Conservation (phyloP, 2,113 vertebrate genomes). For the Copsychus sechellarum region DNA sequence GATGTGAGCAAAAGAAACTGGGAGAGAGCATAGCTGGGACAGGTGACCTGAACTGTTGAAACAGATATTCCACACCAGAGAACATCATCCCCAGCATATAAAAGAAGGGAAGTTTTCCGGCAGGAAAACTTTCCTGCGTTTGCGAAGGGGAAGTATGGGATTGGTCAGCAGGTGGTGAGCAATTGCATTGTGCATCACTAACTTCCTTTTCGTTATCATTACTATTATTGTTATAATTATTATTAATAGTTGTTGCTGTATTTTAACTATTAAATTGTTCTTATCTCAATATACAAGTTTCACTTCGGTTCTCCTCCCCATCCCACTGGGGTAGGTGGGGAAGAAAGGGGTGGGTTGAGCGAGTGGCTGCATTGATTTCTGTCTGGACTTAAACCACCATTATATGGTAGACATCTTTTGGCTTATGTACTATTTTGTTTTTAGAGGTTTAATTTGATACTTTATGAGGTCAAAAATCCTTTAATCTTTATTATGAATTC, state of each 20-base stretch:
- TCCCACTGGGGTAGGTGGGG: not conserved
- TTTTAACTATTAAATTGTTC: not conserved
- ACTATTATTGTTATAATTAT: not conserved
- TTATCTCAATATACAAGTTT: not conserved
- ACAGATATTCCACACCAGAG: not conserved
- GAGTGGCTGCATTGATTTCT: not conserved
- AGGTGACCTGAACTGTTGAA: not conserved
- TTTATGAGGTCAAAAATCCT: not conserved
- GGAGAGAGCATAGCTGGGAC: not conserved
- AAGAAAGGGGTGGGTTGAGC: not conserved
- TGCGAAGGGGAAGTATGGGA: not conserved
- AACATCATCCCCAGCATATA: not conserved
- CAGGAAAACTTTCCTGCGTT: not conserved
- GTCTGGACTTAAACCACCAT: not conserved
- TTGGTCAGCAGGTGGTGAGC: not conserved
- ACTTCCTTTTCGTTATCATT: not conserved
- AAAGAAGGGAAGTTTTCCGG: not conserved
- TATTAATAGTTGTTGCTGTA: not conserved
- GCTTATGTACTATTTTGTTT: not conserved
- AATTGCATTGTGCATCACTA: not conserved
- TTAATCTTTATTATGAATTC: not conserved
- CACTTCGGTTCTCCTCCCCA: rapidly evolving
- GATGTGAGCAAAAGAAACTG: not conserved
- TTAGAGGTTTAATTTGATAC: not conserved
- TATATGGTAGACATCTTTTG: not conserved